Conservation (phyloP, 2,797 vertebrate genomes). For the Nyctalus aviator region DNA sequence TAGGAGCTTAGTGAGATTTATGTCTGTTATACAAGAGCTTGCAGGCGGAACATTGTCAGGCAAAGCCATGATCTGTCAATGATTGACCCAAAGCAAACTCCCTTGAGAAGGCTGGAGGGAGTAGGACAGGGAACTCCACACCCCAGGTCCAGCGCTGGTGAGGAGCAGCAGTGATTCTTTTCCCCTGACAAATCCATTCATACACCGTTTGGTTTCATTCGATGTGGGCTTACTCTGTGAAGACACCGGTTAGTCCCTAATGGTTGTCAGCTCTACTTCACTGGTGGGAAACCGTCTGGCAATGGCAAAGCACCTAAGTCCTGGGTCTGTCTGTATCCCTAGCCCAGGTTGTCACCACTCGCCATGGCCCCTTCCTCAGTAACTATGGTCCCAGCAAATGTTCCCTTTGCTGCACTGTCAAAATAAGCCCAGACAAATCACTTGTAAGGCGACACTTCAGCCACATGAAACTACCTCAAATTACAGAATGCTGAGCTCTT, state of each 20-base stretch:
- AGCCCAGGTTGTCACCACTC: not conserved
- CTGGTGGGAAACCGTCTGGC: not conserved
- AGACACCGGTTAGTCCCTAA: not conserved
- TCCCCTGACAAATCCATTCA: not conserved
- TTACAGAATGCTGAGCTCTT: not conserved
- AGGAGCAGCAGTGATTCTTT: not conserved
- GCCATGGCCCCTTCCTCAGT: not conserved
- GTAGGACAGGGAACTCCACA: not conserved
- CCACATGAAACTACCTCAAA: not conserved
- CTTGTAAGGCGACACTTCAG: not conserved
- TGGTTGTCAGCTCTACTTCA: not conserved
- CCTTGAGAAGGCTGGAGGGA: not conserved
- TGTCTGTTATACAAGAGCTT: not conserved
- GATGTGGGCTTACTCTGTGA: not conserved
- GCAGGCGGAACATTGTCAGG: not conserved
- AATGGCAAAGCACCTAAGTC: not conserved
- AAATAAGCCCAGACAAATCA: not conserved
- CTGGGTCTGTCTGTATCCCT: not conserved
- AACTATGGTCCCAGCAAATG: not conserved
- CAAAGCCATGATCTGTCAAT: conserved; percentile 31
- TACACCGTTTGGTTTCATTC: conserved; percentile 21
- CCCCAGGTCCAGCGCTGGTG: not conserved
- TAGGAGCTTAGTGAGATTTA: not conserved
- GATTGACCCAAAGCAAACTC: not conserved
- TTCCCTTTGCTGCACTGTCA: not conserved